Evolutionary conservation across 2,797 vertebrate species (phyloP), one percentile per base, ranked within the genome.

Genomic region (Danio choprae): DNA sequence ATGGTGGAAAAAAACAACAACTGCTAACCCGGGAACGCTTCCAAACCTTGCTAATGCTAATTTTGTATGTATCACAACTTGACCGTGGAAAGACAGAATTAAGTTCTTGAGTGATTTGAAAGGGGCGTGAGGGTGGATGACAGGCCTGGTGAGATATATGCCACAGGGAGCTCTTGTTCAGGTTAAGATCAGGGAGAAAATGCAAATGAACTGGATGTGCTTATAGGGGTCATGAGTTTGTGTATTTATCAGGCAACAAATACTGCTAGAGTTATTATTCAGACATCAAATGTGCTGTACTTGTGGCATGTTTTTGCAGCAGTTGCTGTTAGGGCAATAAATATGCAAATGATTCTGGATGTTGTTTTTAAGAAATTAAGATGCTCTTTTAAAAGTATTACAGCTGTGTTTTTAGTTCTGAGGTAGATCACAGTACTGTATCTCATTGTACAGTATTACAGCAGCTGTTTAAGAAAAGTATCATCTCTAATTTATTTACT

Each of bases 71-170:
- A 90, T 91, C 81, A 84, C 78, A 82, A 83, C 70, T 36, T 48
- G 87, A 85, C 90, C 87, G 62, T 91, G 90, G 83, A 56, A 79
- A 83, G 53, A 80, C 80, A 89, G 87, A 89, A 92, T 91, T 88
- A 90, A 88, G 90, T 91, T 90, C 87, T 89, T 88, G 87, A 90
- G 90, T 84, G 89, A 86, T 90, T 89, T 87, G 87, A 87, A 65
- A 90, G 90, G 80, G 93, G 92, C 86, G 92, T 92, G 91, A 90
- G 90, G 90, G 90, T 87, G 77, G 88, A 84, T 94, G 93, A 94
- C 93, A 94, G 91, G 89, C 83, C 67, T 68, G 43, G 86, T 94
- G 92, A 94, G 94, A 94, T 94, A 94, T 46, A 12, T 46, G 89
- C 87, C 88, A 84, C 9, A 9, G 87, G 86, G 85, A 91, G 91